These are phyloP conservation scores for Pammene fasciana DNA, from an alignment of 2,888 invertebrate species.

Conservation along the genomic window DNA sequence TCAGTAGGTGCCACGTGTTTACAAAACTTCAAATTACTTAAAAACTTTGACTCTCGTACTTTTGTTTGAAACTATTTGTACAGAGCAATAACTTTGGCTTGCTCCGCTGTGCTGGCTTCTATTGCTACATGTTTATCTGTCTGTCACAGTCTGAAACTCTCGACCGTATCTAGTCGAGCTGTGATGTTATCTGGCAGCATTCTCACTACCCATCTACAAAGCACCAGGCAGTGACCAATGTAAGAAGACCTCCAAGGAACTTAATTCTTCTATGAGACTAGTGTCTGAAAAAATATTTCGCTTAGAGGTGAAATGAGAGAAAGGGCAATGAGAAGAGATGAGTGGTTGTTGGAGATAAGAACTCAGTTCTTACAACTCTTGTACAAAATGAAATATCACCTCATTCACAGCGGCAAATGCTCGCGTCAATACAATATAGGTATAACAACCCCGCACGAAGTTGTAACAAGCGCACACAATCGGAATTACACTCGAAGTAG, in stretches of 20 bases:
- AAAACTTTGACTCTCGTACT: too few relatives aligned
- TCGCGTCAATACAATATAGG: not conserved
- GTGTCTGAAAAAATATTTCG: too few relatives aligned
- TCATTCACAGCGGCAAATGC: not conserved
- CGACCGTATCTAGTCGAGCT: constrained; percentile 19
- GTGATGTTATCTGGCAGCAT: constrained; percentile 25
- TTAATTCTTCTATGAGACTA: too few relatives aligned
- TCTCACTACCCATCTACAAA: not conserved
- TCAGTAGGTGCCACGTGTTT: too few relatives aligned
- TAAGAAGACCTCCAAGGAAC: not conserved
- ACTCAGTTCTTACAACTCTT: too few relatives aligned
- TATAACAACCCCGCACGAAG: constrained; percentile 2
- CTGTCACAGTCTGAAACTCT: constrained; percentile 38
- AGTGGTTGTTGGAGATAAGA: too few relatives aligned
- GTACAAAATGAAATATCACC: not conserved
- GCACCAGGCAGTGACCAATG: not conserved
- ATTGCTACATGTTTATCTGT: constrained; percentile 32
- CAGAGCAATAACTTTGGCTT: not conserved
- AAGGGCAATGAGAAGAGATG: too few relatives aligned
- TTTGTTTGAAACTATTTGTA: too few relatives aligned
- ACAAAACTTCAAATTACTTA: too few relatives aligned
- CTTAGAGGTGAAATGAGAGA: too few relatives aligned
- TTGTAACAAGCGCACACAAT: not conserved
- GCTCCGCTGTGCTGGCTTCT: not conserved
- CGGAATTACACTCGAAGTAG: not conserved